Conservation (phyloP, 2,797 vertebrate species). For the Catostomus latipinnis region DNA sequence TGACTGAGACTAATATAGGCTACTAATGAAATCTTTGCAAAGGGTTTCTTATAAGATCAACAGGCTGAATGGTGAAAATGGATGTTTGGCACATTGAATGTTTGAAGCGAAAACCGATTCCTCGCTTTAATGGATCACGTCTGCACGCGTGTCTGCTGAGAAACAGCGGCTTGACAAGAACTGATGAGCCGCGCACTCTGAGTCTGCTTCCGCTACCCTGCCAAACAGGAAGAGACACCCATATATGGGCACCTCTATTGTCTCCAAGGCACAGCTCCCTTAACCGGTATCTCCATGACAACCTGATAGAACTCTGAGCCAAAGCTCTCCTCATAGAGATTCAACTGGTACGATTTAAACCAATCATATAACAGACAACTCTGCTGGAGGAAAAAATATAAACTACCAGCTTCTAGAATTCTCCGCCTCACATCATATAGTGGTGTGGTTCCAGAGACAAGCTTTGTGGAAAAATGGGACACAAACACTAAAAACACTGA, state of each 20-base stretch:
- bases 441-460: not conserved
- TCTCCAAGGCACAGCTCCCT: conserved; percentile 70
- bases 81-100: conserved; percentile 18
- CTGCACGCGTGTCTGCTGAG: conserved; percentile 45
- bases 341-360: conserved; percentile 58
- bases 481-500: conserved; percentile 1
- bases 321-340: conserved; percentile 46
- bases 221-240: conserved; percentile 76
- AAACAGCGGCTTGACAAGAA: conserved; percentile 41
- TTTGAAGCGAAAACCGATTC: not conserved
- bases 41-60: conserved; percentile 31
- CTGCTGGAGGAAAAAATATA: conserved; percentile 21
- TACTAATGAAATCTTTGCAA: not conserved
- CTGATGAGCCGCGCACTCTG: conserved; percentile 28
- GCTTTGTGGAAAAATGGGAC: conserved; percentile 2
- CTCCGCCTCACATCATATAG: conserved; percentile 28
- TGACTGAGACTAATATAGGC: no score
- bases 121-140: conserved; percentile 38
- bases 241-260: conserved; percentile 76
- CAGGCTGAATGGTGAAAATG: conserved; percentile 5
- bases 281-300: conserved; percentile 74
- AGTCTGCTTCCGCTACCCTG: conserved; percentile 60
- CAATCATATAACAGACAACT: conserved; percentile 54
- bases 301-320: conserved; percentile 68
- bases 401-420: conserved; percentile 46